These are phyloP conservation scores for Drosophila nigricruria DNA, from an alignment of 2,888 invertebrate species.

Conservation along the genomic window DNA sequence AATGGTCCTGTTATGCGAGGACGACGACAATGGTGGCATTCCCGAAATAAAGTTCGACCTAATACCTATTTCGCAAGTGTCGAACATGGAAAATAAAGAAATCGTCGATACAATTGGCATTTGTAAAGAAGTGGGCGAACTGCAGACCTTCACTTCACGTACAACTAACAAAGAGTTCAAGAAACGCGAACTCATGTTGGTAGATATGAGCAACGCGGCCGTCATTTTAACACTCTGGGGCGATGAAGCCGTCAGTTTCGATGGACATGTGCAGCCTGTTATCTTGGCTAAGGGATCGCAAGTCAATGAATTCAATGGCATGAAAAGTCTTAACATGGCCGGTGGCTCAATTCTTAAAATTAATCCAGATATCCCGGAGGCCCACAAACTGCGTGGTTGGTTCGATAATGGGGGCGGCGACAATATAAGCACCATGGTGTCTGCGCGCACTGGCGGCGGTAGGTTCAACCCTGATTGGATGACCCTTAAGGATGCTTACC, in stretches of 20 bases:
- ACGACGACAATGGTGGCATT: conserved; percentile 87
- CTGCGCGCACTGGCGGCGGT: conserved; percentile 86
- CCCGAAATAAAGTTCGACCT: conserved; percentile 93
- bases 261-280: conserved; percentile 91
- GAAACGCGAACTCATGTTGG: conserved; percentile 94
- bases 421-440: conserved; percentile 88
- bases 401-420: conserved; percentile 91
- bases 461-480: conserved; percentile 89
- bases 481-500: conserved; percentile 91
- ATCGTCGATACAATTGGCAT: conserved; percentile 95
- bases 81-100: conserved; percentile 88
- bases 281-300: conserved; percentile 94
- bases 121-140: conserved; percentile 90
- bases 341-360: conserved; percentile 89
- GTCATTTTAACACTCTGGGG: conserved; percentile 97
- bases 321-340: conserved; percentile 89
- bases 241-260: conserved; percentile 93
- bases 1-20: conserved; percentile 87
- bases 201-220: conserved; percentile 93
- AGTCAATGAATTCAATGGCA: conserved; percentile 94
- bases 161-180: conserved; percentile 92
- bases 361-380: conserved; percentile 96
- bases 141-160: conserved; percentile 90
- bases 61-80: conserved; percentile 90
- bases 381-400: conserved; percentile 95